Evolutionary conservation across 1,140 invertebrate species (phyloP).

Genomic region (Euglossa dilemma): DNA sequence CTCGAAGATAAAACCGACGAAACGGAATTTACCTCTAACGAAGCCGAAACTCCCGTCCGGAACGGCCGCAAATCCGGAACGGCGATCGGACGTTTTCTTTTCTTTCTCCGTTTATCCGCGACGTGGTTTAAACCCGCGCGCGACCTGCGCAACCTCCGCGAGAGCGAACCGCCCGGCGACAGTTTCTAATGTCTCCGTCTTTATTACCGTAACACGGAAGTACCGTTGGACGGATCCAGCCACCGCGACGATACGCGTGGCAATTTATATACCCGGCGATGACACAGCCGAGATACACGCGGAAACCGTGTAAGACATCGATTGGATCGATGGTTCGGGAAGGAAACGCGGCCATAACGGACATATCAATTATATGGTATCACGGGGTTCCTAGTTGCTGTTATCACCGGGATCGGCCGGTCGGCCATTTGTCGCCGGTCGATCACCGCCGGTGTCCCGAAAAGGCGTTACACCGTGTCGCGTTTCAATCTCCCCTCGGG

Average conservation of each 20-base stretch:
- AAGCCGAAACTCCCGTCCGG: background rate
- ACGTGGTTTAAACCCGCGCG: background rate
- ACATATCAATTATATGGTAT: conserved; percentile 16
- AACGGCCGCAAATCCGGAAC: background rate
- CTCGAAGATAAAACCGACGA: background rate
- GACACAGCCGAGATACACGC: background rate
- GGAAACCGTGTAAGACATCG: conserved; percentile 3
- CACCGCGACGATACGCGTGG: too few relatives aligned
- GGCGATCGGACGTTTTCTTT: background rate
- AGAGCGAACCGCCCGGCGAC: too few relatives aligned
- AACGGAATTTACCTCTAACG: background rate
- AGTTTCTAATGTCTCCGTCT: background rate
- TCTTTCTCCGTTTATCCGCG: background rate
- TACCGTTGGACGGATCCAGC: background rate
- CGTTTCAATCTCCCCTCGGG: conserved; percentile 33
- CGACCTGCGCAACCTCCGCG: background rate
- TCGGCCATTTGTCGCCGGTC: conserved; percentile 8
- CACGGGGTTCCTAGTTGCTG: background rate
- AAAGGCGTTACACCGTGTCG: conserved; percentile 38
- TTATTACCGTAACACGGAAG: background rate
- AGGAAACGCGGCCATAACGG: background rate
- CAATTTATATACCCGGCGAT: background rate
- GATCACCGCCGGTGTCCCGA: conserved; percentile 6
- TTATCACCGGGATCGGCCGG: background rate
- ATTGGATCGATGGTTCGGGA: conserved; percentile 1